Conservation (phyloP, 2,113 vertebrate species). For the Tragelaphus buxtoni region DNA sequence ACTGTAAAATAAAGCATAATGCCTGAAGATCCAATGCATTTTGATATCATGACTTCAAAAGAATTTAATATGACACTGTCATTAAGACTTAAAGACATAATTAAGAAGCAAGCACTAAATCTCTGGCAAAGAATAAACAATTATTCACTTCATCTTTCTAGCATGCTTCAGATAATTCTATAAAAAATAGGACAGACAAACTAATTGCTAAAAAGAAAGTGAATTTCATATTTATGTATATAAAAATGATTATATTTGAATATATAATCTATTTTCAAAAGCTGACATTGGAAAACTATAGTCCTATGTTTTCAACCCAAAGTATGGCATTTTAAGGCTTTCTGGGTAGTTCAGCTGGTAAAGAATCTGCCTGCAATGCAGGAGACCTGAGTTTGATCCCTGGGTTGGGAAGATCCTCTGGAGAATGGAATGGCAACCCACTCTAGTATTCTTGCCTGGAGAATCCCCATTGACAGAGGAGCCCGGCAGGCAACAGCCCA, state of each 20-base stretch:
- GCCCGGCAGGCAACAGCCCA: background rate
- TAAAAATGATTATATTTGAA: background rate
- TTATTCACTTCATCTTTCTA: background rate
- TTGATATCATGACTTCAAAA: background rate
- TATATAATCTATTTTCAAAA: background rate
- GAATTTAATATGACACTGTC: background rate
- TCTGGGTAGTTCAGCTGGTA: background rate
- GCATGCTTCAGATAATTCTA: background rate
- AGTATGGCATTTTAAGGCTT: background rate
- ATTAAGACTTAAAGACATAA: background rate
- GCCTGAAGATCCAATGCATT: background rate
- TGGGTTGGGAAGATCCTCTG: background rate
- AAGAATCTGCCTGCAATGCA: background rate
- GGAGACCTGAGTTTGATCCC: background rate
- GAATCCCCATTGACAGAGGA: background rate
- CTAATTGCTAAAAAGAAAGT: background rate
- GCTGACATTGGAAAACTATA: background rate
- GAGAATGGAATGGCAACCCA: background rate
- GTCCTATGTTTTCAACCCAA: background rate
- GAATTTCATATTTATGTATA: background rate
- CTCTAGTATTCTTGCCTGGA: background rate
- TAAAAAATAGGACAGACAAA: background rate
- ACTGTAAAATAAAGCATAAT: background rate
- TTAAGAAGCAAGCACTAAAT: background rate
- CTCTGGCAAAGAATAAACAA: background rate